Evolutionary conservation across 2,113 vertebrate genomes (phyloP), one percentile per base, ranked within the genome.

Genomic region (Sander lucioperca): DNA sequence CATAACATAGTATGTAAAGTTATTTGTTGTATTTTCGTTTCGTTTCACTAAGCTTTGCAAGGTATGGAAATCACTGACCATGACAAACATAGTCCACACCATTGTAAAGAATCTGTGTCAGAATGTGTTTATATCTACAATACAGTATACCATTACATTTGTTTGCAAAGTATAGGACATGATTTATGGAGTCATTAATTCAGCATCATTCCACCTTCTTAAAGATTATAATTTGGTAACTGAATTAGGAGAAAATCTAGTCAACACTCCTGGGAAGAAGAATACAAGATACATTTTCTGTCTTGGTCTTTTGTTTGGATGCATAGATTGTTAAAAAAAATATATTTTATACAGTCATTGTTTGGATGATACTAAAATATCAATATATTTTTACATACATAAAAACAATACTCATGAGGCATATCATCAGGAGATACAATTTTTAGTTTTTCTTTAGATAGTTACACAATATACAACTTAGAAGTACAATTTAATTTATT

Each of bases 21-120:
- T 10, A 12, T 53, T 70, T 21, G 21, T 25, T 59, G 7, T 51
- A 68, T 43, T 53, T 21, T 51, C n/a, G 2, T 27, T 27, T 27
- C 2, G 27, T 73, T 87, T 79, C 30, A 54, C 61, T 30, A 53
- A 71, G 66, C 47, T 79, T 75, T 56, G n/a, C 21, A 27, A 18
- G 45, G 5, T 21, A 59, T 50, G 16, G 3, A 56, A 45, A 76
- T 47, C 66, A 33, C 0, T 27, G 47, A 65, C 47, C 25, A 27
- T 36, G 54, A 62, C 27, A 30, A 58, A 30, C 18, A n/a, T 45
- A 43, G 7, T 18, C 2, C 21, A 58, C 12, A 14, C 25, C 62
- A 63, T 23, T 12, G 5, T 54, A 7, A 53, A 75, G 23, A 63
- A 25, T 21, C 19, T 7, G 6, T 36, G 5, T 48, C 36, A 74